phyloP scores from a whole-genome alignment of 2,888 invertebrate genomes.

The Eupithecia vulgata region DNA sequence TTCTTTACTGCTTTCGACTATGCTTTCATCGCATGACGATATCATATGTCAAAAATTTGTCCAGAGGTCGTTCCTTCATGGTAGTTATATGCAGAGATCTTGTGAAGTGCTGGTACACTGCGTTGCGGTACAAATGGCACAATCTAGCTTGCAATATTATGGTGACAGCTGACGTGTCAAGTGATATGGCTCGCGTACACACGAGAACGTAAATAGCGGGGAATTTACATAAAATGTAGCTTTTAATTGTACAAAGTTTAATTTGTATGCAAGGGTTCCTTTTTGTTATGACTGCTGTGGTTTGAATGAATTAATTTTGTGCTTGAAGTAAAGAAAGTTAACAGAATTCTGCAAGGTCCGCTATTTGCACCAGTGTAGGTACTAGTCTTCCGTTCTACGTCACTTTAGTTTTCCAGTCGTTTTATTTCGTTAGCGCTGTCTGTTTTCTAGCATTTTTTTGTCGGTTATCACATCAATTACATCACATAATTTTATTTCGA shows the following conservation, averaged over 20 bases:
- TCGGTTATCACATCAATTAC: background rate
- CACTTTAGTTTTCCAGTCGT: background rate
- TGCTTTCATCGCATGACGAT: background rate
- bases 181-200: conserved; percentile 25
- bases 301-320: background rate
- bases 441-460: background rate
- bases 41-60: background rate
- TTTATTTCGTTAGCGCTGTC: background rate
- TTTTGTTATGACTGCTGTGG: background rate
- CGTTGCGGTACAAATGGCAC: conserved; percentile 12
- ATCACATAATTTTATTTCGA: no score
- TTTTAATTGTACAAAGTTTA: background rate
- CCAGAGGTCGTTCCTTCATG: background rate
- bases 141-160: conserved; percentile 20
- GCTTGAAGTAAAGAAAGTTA: background rate
- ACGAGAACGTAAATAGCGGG: conserved; percentile 19
- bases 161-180: conserved; percentile 27
- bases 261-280: background rate
- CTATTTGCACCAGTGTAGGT: background rate
- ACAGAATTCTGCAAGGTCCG: background rate
- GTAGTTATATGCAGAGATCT: background rate
- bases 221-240: conserved; percentile 12
- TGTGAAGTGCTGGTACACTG: conserved; percentile 22
- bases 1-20: background rate
- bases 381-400: background rate